A percentile compares a stretch with the other conserved stretches of the same genome.
These are phyloP conservation scores for Athene cunicularia DNA, from an alignment of 2,113 vertebrate species.

Conservation along the genomic window DNA sequence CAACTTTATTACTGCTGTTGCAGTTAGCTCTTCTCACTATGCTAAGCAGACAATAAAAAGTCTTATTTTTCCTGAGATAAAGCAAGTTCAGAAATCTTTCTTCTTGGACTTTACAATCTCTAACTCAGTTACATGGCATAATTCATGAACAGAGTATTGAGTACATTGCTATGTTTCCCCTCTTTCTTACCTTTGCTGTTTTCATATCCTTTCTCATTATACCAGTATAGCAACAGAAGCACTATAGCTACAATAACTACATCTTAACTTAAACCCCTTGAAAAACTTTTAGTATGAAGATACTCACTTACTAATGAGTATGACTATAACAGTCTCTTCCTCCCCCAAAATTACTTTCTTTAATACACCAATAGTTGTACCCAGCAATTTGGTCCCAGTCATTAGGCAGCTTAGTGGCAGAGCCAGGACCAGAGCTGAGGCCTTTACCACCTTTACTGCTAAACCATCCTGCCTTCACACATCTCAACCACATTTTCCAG, in stretches of 20 bases:
- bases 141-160: background rate
- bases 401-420: background rate
- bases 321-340: background rate
- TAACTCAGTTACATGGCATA: background rate
- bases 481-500: background rate
- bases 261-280: background rate
- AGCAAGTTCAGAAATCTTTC: background rate
- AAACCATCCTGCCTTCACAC: background rate
- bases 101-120: background rate
- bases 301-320: background rate
- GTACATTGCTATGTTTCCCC: background rate
- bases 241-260: background rate
- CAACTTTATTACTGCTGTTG: background rate
- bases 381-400: background rate
- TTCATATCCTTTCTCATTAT: background rate
- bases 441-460: background rate
- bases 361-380: background rate
- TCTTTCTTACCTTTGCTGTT: background rate
- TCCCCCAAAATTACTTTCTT: background rate
- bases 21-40: background rate
- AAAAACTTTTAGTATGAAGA: background rate
- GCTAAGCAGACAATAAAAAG: background rate
- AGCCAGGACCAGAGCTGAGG: background rate
- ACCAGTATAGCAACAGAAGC: background rate
- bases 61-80: background rate